Base-by-base conservation (phyloP, 2,888 invertebrate genomes). In the Ypsolopha sequella region DNA sequence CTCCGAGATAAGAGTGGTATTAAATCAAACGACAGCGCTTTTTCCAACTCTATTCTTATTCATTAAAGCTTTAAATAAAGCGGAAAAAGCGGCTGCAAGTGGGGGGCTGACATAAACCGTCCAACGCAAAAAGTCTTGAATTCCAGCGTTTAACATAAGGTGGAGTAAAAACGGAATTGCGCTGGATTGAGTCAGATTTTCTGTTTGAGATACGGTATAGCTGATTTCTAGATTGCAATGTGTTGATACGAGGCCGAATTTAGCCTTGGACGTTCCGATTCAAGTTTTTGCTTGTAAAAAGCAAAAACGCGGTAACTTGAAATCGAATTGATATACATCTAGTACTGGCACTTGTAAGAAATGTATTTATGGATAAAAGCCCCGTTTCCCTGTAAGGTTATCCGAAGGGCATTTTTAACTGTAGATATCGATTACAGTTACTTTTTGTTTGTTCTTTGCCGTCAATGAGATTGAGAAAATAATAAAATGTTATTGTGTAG, bases 31-130 rank as follows among this genome's bases (percentile, higher is more conserved):
- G 61, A 59, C 57, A 53, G 60, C 61, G 62, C 70, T 82, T 85
- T 81, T 82, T 84, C 75, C 68, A 60, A 59, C 66, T 63, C 60
- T 69, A 81, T 82, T 79, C 67, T 73, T 84, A 85, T 85, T 85
- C 82, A 85, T 84, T 80, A 78, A 85, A 70, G 61, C 84, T 80
- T 80, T 73, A 77, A 80, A 84, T 84, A 80, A 82, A 77, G 64
- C 58, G 73, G 76, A 80, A 85, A 79, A 81, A 76, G 67, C 55
- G 51, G 48, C 53, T 56, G 59, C 74, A 63, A 73, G 77, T 79
- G 78, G 84, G 80, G 81, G 81, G 80, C 58, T 80, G 80, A 82
- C 80, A 80, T 84, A 84, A 82, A 82, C 73, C 67, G 76, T 68
- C 59, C 36, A 39, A 11, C 45, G 55, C 66, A 45, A 45, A 45